Evolutionary conservation across 2,888 invertebrate genomes (phyloP), one percentile per base, ranked within the genome.

Genomic region (Pyrochroa serraticornis): DNA sequence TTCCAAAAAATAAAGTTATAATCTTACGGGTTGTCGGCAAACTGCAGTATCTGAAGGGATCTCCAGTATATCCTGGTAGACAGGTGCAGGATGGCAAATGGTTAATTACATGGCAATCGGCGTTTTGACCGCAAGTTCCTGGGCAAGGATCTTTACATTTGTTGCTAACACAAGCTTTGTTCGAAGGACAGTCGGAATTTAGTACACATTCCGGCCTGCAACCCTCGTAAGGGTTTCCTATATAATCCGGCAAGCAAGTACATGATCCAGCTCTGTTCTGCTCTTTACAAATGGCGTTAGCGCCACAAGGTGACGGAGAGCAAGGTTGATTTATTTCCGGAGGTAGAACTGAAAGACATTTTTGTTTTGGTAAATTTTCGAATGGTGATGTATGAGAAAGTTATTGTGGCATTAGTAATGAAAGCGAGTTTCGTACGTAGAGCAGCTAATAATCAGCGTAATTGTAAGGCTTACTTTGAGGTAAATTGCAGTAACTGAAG

Each of bases 81-180:
- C 91, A 91, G 53, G 81, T 82, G 71, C 91, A 91, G 52, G 81
- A 83, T 1, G 91, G 89, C 44, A 85, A 79, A 75, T 92, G 92
- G 69, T 88, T 88, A 7, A 89, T 80, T 12, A 89, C 87, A 84
- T 87, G 87, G 72, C 92, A 92, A 49, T 85, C 81, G 14, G 92
- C 90, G 70, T 90, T 88, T 63, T 85, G 83, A 5, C 90, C 91
- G 73, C 92, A 92, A 37, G 87, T 87, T 65, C 91, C 91, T 2
- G 89, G 89, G 69, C 92, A 93, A 34, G 92, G 92, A 78, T 92
- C 89, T 71, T 83, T 81, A 84, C 92, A 92, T 78, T 89, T 90
- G 68, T 87, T 87, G 63, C 85, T 84, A 35, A 88, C 82, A 65
- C 92, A 92, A 1, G 91, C 90, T 73, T 82, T 85, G 72, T 88